phyloP scores from a whole-genome alignment of 1,140 invertebrate species.

The Zaprionus inermis region DNA sequence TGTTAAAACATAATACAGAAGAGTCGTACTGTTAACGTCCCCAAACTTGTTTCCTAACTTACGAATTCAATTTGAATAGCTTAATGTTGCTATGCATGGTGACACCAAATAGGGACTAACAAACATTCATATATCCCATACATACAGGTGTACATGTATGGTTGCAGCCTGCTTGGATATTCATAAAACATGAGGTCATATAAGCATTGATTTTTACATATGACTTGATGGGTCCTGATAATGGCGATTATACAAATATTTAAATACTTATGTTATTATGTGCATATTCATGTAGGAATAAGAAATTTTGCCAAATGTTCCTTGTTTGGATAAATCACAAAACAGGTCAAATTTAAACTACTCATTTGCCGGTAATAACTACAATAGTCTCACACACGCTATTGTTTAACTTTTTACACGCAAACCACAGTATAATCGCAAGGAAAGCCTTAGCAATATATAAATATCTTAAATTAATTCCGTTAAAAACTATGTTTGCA shows the following conservation, averaged over 20 bases:
- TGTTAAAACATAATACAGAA: not conserved
- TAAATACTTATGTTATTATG: not conserved
- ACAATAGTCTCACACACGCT: not conserved
- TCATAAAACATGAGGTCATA: slow-evolving; percentile 30
- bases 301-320: not conserved
- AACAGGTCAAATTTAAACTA: not conserved
- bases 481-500: not conserved
- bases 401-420: not conserved
- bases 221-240: not conserved
- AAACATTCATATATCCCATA: not conserved
- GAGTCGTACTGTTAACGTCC: not conserved
- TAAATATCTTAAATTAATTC: not conserved
- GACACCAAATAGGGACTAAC: slow-evolving; percentile 5
- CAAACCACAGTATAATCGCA: not conserved
- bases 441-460: not conserved
- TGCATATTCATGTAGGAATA: not conserved
- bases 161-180: slow-evolving; percentile 13
- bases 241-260: not conserved
- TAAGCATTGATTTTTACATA: slow-evolving; percentile 34
- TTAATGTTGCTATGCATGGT: slow-evolving; percentile 36
- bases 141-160: not conserved
- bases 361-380: slow-evolving; percentile 10
- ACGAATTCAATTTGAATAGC: not conserved
- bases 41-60: not conserved
- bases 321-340: not conserved